Evolutionary conservation across 2,113 vertebrate species (phyloP), one percentile per base, ranked within the genome.

Genomic region (Diadophis punctatus): DNA sequence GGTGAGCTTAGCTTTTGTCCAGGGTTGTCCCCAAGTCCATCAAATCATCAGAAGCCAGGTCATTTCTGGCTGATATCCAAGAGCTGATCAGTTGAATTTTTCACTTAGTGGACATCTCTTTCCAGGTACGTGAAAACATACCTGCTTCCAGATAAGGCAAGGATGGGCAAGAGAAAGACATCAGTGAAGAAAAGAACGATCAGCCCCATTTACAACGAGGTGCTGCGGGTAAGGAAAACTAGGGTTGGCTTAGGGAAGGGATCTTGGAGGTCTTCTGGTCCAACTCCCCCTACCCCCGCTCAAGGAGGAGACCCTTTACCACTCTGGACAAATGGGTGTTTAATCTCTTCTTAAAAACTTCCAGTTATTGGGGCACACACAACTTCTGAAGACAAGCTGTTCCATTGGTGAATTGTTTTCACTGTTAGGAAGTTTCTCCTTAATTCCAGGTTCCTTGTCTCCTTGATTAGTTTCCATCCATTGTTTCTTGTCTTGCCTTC

Each of bases 91-190:
- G 52, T 16, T 0, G 9, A 2, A 74, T 23, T 23, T 51, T 34
- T 56, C 30, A 87, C 39, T 86, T 86, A 85, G 8, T 3, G 43
- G 9, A 87, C 1, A 63, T 92, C 30, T 56, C 93, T 96, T 95
- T 92, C 23, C 92, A 97, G 97, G 46, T 97, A 97, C 86, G 96
- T 97, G 88, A 97, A 97, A 94, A 97, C 97, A 52, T 97, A 97
- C 12, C 88, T 97, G 88, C 97, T 97, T 49, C 97, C 97, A 43
- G 97, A 97, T 93, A 97, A 97, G 94, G 97, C 97, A 51, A 96
- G 97, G 90, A 97, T 97, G 97, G 97, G 97, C 34, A 97, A 97
- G 91, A 96, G 97, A 89, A 97, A 97, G 89, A 97, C 97, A 0
- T 97, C 97, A 3, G 97, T 97, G 95, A 97, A 96, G 94, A 97